A percentile compares a stretch with the other conserved stretches of the same genome.
These are phyloP conservation scores for Aviceda subcristata DNA, from an alignment of 2,113 vertebrate species.

Conservation along the genomic window DNA sequence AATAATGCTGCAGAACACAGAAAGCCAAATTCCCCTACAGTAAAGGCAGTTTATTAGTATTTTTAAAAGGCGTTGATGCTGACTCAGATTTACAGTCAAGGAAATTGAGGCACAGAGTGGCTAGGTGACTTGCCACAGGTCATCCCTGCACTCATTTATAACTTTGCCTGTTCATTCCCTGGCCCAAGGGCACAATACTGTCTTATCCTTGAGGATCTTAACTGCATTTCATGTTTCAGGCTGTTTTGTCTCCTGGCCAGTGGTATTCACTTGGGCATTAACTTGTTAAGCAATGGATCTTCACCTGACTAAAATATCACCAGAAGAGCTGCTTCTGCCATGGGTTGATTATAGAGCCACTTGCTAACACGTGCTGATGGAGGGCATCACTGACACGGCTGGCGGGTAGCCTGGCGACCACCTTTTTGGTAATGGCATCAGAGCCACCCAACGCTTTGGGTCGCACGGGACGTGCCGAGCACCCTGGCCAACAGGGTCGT, in stretches of 20 bases:
- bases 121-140: background rate
- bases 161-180: background rate
- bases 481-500: rapidly evolving
- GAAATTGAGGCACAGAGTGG: background rate
- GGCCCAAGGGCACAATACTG: background rate
- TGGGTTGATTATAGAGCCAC: background rate
- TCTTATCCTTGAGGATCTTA: background rate
- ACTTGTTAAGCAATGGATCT: background rate
- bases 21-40: background rate
- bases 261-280: background rate
- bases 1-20: background rate
- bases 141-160: background rate
- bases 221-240: background rate
- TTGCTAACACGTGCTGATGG: rapidly evolving
- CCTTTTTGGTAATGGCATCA: background rate
- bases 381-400: background rate
- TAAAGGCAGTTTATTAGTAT: background rate
- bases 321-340: background rate
- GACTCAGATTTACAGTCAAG: background rate
- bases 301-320: background rate
- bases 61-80: background rate
- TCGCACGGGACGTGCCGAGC: rapidly evolving
- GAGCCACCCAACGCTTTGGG: background rate
- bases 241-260: background rate
- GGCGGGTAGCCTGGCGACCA: rapidly evolving